Evolutionary conservation across 1,140 invertebrate species (phyloP), one percentile per base, ranked within the genome.

Genomic region (Sipha flava): DNA sequence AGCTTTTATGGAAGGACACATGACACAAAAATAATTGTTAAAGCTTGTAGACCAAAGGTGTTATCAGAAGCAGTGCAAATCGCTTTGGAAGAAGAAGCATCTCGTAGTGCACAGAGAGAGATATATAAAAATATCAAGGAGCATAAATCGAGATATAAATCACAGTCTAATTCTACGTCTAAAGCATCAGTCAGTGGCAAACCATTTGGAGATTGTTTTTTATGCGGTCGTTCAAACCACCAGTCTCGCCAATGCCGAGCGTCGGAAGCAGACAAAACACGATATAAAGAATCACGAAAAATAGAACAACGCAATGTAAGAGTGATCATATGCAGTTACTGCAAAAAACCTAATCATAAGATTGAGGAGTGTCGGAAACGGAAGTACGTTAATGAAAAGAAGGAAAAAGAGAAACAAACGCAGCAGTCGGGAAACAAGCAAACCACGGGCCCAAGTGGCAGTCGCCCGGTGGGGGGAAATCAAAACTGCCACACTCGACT

Each of bases 351-450:
- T 1, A 23, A 43, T 1, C 37, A 79, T 26, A 26, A 1, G 5
- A 79, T n/a, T 14, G 26, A 37, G 14, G 54, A 62, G 26, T 79
- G 75, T 43, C 75, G 75, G 1, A 79, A 79, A 52, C 31, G 26
- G 16, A 79, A 79, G 29, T 79, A 52, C 12, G 68, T 73, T 29
- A 73, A 73, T n/a, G 70, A 73, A 18, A 49, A 45, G 4, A 79
- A 79, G 14, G 40, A 16, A 3, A 16, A 37, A 29, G 26, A 31
- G 14, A 16, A 59, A 18, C 54, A 59, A 57, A 5, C 5, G 29
- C 26, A 26, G 14, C 1, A 40, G 2, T 57, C 52, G 52, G 52
- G 52, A 57, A 57, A 57, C 23, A 23, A 57, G 10, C 52, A 12
- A 57, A 57, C 26, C 14, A 21, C 26, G 52, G 52, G 52, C 52